Base-by-base conservation (phyloP, 2,113 vertebrate species). In the Mus pahari region DNA sequence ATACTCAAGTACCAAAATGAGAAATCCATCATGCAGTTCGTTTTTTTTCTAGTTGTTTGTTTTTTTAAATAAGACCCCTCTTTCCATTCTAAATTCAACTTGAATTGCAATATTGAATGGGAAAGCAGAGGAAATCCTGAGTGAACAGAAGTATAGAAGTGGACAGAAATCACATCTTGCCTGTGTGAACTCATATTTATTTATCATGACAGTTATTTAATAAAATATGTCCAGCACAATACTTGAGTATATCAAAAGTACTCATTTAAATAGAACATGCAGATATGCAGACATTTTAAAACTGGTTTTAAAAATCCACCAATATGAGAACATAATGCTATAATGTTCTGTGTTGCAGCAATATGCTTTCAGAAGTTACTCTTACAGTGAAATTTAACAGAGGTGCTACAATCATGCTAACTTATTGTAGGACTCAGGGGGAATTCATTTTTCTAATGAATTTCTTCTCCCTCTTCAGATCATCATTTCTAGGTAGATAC, bases 81-180 rank as follows among this genome's bases (percentile, higher is more conserved):
- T 88, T 95, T 96, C 84, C 71, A 89, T 94, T 91, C 3, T 73
- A 89, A 86, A 94, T 89, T 88, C 45, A 82, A 71, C 36, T 60
- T 77, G n/a, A 90, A 45, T 95, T 12, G 31, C 36, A 77, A 78
- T 36, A 82, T 68, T 68, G 1, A 36, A 22, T 79, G 28, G 42
- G 84, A 94, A 89, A 42, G 73, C 13, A 93, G n/a, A 75, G 14
- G 53, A 79, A 53, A 83, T 70, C 36, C 16, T 31, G 45, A 94
- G 26, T 16, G n/a, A 53, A 53, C 17, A 86, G 81, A 88, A 92
- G 89, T 31, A 14, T 78, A 86, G 16, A 24, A 90, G 53, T 13
- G 31, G 91, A 86, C 1, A 10, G 11, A 91, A 28, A 4, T 75
- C 36, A 50, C 39, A 53, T 87, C 39, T 68, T 75, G 36, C 7